Evolutionary conservation across 2,888 invertebrate genomes (phyloP), one percentile per base, ranked within the genome.

Genomic region (Orgyia antiqua): DNA sequence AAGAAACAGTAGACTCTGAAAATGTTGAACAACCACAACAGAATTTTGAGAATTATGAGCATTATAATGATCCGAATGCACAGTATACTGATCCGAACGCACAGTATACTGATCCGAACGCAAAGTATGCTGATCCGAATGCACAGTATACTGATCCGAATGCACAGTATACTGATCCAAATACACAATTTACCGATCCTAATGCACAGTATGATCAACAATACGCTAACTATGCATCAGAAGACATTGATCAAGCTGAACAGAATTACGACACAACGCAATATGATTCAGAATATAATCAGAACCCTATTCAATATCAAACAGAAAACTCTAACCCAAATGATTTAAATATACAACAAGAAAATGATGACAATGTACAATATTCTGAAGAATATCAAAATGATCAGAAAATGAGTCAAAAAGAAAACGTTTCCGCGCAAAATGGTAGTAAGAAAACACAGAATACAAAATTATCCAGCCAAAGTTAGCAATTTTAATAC

Each of bases 401-500:
- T 26, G 36, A 52, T 28, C 27, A 31, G 3, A 39, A 26, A 20
- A 23, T 27, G 8, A 27, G 26, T 10, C 17, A 34, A 18, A 51
- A 42, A 27, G 13, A 12, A 24, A 24, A 35, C 19, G 34, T 26
- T 13, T 2, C 31, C 3, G 33, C 41, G 24, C 28, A 35, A 31
- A 65, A 58, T 42, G 59, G 38, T 24, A 59, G 58, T 53, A 51
- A 60, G 44, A 46, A 58, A 49, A 42, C 58, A 48, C 64, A 65
- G 45, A 65, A 58, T 29, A 64, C 68, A 41, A 67, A 65, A 44
- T 33, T 62, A 49, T 49, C 54, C 46, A 69, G 58, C 61, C 66
- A 78, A 58, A 83, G 82, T 74, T 83, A 83, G 71, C 78, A 58
- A 55, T 39, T 42, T 61, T 51, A 39, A 44, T 52, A 51, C 32